These are phyloP conservation scores for Bradypodion ventrale DNA, from an alignment of 2,797 vertebrate genomes.

Conservation along the genomic window DNA sequence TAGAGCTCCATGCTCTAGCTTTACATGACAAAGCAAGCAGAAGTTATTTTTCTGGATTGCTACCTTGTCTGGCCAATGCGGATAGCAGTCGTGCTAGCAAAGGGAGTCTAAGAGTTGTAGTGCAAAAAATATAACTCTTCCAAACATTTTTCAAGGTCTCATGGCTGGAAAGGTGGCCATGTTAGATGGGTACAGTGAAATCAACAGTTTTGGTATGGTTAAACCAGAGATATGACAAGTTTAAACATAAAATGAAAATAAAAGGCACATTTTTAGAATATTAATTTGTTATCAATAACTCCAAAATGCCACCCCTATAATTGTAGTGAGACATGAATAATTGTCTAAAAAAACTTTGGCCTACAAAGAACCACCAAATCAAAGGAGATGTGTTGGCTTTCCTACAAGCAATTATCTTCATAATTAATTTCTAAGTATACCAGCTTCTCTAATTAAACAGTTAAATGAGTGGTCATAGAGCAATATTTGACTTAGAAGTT, in stretches of 20 bases:
- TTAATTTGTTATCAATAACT: not conserved
- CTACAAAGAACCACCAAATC: slow-evolving; percentile 18
- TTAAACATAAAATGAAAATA: too few relatives aligned
- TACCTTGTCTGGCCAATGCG: too few relatives aligned
- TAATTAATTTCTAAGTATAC: not conserved
- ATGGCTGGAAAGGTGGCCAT: too few relatives aligned
- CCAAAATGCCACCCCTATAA: not conserved
- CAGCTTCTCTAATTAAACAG: not conserved
- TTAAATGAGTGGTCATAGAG: not conserved
- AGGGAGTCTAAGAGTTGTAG: too few relatives aligned
- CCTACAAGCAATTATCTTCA: not conserved
- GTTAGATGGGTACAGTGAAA: too few relatives aligned
- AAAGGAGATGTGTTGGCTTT: not conserved
- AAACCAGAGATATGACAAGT: not conserved
- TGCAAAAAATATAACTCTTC: too few relatives aligned
- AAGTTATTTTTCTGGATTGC: too few relatives aligned
- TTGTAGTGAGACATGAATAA: not conserved
- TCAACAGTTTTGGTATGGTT: too few relatives aligned
- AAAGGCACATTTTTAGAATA: not conserved
- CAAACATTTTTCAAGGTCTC: too few relatives aligned
- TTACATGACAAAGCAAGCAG: too few relatives aligned
- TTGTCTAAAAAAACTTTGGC: not conserved
- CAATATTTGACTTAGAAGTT: not conserved
- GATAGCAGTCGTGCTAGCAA: too few relatives aligned
- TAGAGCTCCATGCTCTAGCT: too few relatives aligned